Conservation (phyloP, 2,113 vertebrate species). For the Petrocephalus zakoni region DNA sequence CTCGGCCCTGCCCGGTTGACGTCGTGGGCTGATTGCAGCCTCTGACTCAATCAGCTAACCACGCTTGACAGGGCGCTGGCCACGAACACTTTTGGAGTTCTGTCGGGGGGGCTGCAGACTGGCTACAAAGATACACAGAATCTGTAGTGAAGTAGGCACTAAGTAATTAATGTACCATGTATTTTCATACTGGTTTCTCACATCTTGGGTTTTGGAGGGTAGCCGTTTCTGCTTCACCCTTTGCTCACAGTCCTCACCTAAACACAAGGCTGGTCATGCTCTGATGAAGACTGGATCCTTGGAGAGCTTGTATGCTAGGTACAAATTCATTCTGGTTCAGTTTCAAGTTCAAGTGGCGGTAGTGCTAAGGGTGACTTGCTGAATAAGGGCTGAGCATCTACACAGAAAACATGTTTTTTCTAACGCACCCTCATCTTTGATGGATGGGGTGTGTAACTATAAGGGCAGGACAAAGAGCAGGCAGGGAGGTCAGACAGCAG, state of each 20-base stretch:
- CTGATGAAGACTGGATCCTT: background rate
- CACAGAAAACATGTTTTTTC: background rate
- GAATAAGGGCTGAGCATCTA: background rate
- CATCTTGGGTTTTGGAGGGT: background rate
- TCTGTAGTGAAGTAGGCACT: background rate
- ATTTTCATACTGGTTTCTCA: background rate
- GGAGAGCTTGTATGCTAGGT: background rate
- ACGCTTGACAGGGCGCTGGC: background rate
- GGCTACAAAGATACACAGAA: background rate
- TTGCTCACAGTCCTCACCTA: background rate
- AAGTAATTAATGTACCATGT: background rate
- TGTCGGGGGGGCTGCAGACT: background rate
- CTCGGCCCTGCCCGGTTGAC: background rate
- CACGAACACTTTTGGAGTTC: background rate
- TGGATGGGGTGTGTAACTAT: background rate
- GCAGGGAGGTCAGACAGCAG: background rate
- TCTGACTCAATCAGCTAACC: slow-evolving; percentile 2
- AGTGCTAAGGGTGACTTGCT: background rate
- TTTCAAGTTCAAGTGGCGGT: background rate
- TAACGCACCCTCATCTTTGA: background rate
- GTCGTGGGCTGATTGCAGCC: background rate
- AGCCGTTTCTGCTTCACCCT: background rate
- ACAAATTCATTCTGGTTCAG: background rate
- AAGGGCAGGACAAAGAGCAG: background rate
- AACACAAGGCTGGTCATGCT: background rate